Conservation (phyloP, 2,113 vertebrate genomes). For the Alectura lathami region DNA sequence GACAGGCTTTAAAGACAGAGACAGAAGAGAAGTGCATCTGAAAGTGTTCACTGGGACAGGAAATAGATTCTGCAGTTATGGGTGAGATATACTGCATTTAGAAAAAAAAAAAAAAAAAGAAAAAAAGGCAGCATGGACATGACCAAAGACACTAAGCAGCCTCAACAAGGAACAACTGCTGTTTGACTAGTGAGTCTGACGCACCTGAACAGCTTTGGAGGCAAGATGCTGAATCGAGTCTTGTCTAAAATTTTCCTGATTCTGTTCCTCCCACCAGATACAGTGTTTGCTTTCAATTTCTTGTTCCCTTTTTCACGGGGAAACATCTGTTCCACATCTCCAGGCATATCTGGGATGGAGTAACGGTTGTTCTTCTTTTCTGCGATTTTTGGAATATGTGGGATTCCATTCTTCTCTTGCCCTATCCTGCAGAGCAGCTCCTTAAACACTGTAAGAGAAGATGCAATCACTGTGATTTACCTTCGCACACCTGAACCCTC, state of each 20-base stretch:
- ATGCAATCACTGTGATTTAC: neutral
- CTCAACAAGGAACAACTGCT: neutral
- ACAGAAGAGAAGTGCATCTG: neutral
- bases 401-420: constrained; percentile 89
- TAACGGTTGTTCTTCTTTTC: constrained; percentile 96
- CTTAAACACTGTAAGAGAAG: constrained; percentile 88
- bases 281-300: constrained; percentile 95
- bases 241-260: constrained; percentile 97
- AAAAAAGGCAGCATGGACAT: neutral
- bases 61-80: neutral
- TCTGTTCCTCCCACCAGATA: constrained; percentile 92
- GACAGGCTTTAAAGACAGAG: neutral
- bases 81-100: neutral
- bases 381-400: constrained; percentile 95
- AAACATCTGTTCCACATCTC: constrained; percentile 89
- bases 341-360: constrained; percentile 94
- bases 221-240: constrained; percentile 95
- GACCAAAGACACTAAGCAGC: neutral
- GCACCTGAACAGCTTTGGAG: constrained; percentile 95
- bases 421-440: constrained; percentile 90
- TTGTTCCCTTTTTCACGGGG: constrained; percentile 89
- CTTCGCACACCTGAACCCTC: neutral
- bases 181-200: neutral
- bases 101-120: neutral
- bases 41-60: accelerated